Evolutionary conservation across 2,797 vertebrate genomes (phyloP).

Genomic region (Sebastes matsubarae): DNA sequence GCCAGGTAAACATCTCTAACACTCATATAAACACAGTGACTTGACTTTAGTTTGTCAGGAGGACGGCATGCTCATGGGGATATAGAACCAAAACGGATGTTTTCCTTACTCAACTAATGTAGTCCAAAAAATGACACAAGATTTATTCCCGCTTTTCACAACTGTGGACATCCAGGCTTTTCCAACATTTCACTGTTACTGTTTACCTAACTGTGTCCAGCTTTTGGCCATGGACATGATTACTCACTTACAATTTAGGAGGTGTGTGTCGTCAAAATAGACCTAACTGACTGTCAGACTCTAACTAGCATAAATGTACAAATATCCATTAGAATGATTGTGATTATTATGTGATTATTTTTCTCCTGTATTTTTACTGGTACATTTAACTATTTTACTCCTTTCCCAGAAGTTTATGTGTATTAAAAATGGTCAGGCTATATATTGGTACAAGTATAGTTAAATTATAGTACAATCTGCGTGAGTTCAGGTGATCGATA

Average conservation of each 20-base stretch:
- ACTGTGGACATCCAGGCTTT: background rate
- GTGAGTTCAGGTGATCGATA: background rate
- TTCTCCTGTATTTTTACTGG: background rate
- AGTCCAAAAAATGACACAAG: background rate
- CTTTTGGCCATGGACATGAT: background rate
- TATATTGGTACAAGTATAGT: background rate
- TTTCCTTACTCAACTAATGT: background rate
- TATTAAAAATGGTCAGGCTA: background rate
- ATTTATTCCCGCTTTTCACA: background rate
- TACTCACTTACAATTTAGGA: background rate
- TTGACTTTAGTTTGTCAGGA: background rate
- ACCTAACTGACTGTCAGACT: background rate
- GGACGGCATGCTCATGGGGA: background rate
- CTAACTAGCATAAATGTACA: background rate
- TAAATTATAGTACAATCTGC: background rate
- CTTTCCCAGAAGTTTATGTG: background rate
- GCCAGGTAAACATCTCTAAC: constrained; percentile 74
- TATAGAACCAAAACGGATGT: background rate
- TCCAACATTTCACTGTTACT: background rate
- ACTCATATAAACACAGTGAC: background rate
- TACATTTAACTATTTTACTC: background rate
- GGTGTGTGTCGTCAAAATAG: background rate
- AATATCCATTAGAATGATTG: background rate
- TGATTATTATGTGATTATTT: background rate
- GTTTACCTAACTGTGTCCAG: background rate